These are phyloP conservation scores for Philonicus albiceps DNA, from an alignment of 2,888 invertebrate genomes.

Conservation along the genomic window DNA sequence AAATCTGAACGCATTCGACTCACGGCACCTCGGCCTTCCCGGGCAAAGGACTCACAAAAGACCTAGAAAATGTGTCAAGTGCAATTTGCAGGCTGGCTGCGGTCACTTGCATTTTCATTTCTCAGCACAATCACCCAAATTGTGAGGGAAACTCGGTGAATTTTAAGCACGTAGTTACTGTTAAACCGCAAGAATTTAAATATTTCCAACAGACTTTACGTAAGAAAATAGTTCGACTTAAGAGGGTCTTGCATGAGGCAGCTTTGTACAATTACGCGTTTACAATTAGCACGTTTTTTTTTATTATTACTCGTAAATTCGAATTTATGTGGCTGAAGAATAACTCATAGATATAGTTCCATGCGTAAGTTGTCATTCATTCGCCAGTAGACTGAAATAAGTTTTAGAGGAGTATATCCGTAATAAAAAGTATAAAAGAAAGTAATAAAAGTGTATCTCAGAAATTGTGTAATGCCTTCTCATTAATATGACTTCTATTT, in stretches of 20 bases:
- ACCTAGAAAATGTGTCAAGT: neutral
- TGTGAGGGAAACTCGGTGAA: neutral
- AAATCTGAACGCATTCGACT: neutral
- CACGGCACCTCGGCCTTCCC: neutral
- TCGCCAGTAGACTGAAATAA: too few species aligned
- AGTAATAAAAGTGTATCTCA: neutral
- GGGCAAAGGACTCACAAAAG: neutral
- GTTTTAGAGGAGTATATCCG: too few species aligned
- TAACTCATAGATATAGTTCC: too few species aligned
- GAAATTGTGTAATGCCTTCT: too few species aligned
- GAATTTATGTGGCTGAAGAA: neutral
- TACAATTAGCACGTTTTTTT: neutral
- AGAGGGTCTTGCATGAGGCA: neutral
- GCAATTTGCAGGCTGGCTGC: neutral
- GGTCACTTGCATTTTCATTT: neutral
- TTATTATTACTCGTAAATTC: too few species aligned
- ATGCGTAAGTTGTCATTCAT: too few species aligned
- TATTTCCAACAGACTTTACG: neutral
- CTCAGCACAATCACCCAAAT: neutral
- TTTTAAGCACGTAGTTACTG: neutral
- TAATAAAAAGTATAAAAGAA: neutral
- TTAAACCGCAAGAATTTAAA: neutral
- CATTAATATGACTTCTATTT: neutral
- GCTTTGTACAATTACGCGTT: neutral
- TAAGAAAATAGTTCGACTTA: neutral